Conservation (phyloP, 2,888 invertebrate genomes). For the Psococerastis gibbosa region DNA sequence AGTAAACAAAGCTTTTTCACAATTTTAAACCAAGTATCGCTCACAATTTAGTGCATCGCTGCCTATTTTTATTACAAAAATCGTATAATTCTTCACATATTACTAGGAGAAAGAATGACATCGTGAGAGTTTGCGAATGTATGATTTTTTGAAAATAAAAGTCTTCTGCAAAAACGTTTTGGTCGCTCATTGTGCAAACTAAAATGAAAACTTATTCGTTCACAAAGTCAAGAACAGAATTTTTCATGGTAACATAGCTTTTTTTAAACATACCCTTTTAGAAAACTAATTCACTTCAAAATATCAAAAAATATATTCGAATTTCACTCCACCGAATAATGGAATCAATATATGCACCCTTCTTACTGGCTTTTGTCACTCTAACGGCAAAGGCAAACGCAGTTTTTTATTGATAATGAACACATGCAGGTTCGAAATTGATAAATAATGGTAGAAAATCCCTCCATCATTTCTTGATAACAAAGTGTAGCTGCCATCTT, state of each 20-base stretch:
- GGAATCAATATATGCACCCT: no score
- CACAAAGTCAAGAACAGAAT: conserved; percentile 7
- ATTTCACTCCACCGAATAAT: conserved; percentile 5
- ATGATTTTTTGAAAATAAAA: background rate
- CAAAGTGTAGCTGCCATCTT: background rate
- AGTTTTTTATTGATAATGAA: no score
- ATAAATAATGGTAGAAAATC: no score
- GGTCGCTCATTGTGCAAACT: conserved; percentile 1
- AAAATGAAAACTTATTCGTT: conserved; percentile 4
- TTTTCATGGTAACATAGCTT: conserved; percentile 5
- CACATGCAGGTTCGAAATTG: no score
- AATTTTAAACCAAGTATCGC: no score
- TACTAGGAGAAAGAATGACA: background rate
- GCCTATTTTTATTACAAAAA: background rate
- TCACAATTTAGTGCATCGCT: background rate
- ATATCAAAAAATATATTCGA: no score
- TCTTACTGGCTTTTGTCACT: background rate
- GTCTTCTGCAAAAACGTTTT: conserved; percentile 4
- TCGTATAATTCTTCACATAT: background rate
- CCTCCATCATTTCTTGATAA: background rate
- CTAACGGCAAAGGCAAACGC: background rate
- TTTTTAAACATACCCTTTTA: conserved; percentile 1
- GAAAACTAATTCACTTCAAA: no score
- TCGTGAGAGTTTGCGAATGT: background rate
- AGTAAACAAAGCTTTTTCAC: no score